Percentiles rank a stretch among this genome's conserved stretches.
Conservation (phyloP, 1,140 invertebrate species). For the Lethocerus indicus region DNA sequence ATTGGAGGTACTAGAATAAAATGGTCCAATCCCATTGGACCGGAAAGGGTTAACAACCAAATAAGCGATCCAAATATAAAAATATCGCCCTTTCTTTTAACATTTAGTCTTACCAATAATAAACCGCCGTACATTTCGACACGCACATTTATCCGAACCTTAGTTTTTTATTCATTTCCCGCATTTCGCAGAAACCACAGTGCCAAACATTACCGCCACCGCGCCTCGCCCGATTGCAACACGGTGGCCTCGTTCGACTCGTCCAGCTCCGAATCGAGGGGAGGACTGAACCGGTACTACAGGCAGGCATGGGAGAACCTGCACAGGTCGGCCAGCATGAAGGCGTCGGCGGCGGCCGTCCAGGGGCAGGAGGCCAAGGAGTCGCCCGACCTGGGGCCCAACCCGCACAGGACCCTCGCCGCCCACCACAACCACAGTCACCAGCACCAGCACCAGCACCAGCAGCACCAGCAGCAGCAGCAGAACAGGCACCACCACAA, state of each 20-base stretch:
- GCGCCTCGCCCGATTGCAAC: conserved; percentile 72
- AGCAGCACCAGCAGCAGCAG: conserved; percentile 24
- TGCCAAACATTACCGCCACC: conserved; percentile 68
- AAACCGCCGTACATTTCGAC: too few relatives aligned
- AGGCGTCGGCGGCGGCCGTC: conserved; percentile 29
- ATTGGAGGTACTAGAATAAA: too few relatives aligned
- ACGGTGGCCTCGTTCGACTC: conserved; percentile 75
- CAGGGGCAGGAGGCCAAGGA: conserved; percentile 41
- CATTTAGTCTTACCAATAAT: too few relatives aligned
- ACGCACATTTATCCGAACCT: too few relatives aligned
- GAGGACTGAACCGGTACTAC: conserved; percentile 68
- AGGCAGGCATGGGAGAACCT: conserved; percentile 83
- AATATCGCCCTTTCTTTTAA: too few relatives aligned
- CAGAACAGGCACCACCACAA: conserved; percentile 43
- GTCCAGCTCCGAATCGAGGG: conserved; percentile 63
- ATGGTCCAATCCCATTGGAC: too few relatives aligned
- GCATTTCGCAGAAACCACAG: conserved; percentile 43
- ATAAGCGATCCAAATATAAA: too few relatives aligned
- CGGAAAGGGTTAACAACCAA: too few relatives aligned
- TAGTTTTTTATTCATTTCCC: conserved; percentile 15
- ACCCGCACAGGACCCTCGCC: conserved; percentile 43
- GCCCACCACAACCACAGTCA: conserved; percentile 71
- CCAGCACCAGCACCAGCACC: conserved; percentile 32
- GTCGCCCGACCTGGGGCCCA: conserved; percentile 35
- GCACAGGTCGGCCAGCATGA: conserved; percentile 43